Evolutionary conservation across 2,113 vertebrate genomes (phyloP), one percentile per base, ranked within the genome.

Genomic region (Macroglossus sobrinus): DNA sequence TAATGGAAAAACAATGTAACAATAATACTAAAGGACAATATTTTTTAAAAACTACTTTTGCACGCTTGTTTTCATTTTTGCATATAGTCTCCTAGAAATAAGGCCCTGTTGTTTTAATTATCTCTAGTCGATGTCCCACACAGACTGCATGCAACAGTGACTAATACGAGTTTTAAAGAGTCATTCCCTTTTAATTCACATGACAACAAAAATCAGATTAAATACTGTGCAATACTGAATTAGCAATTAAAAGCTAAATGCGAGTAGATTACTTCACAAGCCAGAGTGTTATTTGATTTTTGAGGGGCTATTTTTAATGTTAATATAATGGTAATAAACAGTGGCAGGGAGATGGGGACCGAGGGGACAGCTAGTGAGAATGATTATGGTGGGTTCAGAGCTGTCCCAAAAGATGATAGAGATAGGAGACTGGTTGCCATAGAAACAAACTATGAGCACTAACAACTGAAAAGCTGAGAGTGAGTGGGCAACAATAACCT

Each of bases 181-280:
- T 45, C 61, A 89, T 57, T 91, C 40, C 28, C 80, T 94, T 93
- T 82, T 79, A 82, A 74, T 55, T 86, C 78, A 96, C 63, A 94
- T 64, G 92, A 80, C 96, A 10, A 68, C 40, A 80, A 78, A 87
- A 92, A 92, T 7, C n/a, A 86, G 43, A 38, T 40, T 91, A 85
- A 96, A 94, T 22, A 89, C 26, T 68, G 45, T 30, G 2, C n/a
- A 64, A 16, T 22, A 64, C 79, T 84, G n/a, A 86, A 50, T 75
- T 68, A 96, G 86, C 43, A 33, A 66, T 53, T 78, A 89, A 85
- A 89, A 93, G 63, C 47, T 93, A 84, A 93, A 82, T 75, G 45
- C n/a, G 18, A 93, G 28, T 13, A 16, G 81, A 78, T 45, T 80
- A 79, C 7, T 91, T 93, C 40, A 93, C 26, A 87, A 47, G n/a